phyloP scores from a whole-genome alignment of 35 echinoderm and acorn worm species.

The Apostichopus parvimensis region DNA sequence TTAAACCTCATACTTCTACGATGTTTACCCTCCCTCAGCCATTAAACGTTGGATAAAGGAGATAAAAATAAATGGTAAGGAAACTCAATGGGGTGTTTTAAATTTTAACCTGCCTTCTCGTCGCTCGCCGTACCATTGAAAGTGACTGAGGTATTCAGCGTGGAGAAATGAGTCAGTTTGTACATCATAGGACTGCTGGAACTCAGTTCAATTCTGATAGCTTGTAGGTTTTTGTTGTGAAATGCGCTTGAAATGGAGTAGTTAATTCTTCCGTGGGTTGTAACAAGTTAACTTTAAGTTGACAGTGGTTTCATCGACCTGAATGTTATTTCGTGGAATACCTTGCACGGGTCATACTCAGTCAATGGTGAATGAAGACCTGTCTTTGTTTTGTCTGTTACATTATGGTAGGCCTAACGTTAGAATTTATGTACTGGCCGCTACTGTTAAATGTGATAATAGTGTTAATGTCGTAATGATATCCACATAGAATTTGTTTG shows the following conservation, averaged over 20 bases:
- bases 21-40: constrained; percentile 1
- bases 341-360: background rate
- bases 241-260: background rate
- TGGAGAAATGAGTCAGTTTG: constrained; percentile 21
- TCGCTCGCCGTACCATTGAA: background rate
- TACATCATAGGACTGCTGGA: background rate
- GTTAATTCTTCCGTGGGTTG: background rate
- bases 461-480: no score
- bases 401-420: no score
- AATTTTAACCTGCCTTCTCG: background rate
- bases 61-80: constrained; percentile 14
- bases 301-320: background rate
- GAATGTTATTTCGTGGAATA: constrained; percentile 5
- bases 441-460: no score
- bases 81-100: constrained; percentile 9
- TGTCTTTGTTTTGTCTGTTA: background rate
- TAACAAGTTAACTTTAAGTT: background rate
- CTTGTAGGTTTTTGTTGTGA: background rate
- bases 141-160: constrained; percentile 1
- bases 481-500: no score
- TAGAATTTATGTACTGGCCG: no score
- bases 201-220: background rate
- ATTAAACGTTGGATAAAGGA: constrained; percentile 11
- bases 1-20: background rate
- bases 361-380: background rate